Evolutionary conservation across 2,888 invertebrate genomes (phyloP).

Genomic region (Agrilus cyanescens): DNA sequence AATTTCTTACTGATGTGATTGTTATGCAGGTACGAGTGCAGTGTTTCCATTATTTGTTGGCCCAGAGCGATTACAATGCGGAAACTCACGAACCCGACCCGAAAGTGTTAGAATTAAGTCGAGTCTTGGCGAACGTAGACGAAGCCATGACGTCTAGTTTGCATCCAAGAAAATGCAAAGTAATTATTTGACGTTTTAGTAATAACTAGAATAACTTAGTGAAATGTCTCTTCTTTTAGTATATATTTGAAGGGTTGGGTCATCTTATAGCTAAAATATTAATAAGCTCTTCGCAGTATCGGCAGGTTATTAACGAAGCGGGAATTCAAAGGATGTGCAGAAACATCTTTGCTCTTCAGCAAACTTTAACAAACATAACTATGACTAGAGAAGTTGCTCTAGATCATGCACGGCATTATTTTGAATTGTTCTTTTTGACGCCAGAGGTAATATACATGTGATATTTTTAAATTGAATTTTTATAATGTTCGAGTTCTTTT

Average conservation of each 20-base stretch:
- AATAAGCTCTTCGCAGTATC: conserved; percentile 68
- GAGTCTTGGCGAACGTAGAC: conserved; percentile 65
- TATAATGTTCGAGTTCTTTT: conserved; percentile 8
- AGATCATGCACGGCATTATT: conserved; percentile 81
- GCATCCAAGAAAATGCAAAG: conserved; percentile 66
- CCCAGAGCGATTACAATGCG: conserved; percentile 41
- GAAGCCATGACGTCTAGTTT: conserved; percentile 64
- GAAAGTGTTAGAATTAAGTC: conserved; percentile 64
- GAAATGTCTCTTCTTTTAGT: conserved; percentile 42
- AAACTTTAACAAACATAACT: conserved; percentile 74
- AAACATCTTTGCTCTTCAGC: conserved; percentile 74
- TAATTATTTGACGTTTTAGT: conserved; percentile 24
- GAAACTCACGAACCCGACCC: conserved; percentile 68
- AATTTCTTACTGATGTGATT: conserved; percentile 7
- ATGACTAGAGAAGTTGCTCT: conserved; percentile 70
- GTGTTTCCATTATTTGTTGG: conserved; percentile 81
- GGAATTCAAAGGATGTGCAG: conserved; percentile 77
- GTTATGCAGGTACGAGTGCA: conserved; percentile 65
- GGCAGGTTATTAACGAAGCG: conserved; percentile 68
- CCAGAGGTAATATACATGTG: conserved; percentile 54
- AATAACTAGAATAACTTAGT: conserved; percentile 4
- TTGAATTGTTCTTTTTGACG: conserved; percentile 70
- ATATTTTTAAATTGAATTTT: neutral
- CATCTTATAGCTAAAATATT: conserved; percentile 64
- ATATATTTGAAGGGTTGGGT: conserved; percentile 83